phyloP scores from a whole-genome alignment of 2,113 vertebrate species.

The Lepus europaeus region DNA sequence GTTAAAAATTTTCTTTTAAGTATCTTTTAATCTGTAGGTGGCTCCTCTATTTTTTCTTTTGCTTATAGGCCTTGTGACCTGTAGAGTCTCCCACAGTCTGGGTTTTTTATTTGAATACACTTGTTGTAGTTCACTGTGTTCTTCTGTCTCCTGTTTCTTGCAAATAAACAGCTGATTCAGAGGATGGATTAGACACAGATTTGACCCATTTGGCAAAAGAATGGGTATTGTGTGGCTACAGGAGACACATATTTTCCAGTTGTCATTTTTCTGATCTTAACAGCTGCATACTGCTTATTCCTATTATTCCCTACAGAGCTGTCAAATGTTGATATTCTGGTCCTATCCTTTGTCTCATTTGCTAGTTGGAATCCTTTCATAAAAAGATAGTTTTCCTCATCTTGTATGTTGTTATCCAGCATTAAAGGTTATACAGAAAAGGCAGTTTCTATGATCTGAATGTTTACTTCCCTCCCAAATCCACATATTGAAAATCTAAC shows the following conservation, averaged over 20 bases:
- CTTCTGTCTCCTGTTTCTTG: not conserved
- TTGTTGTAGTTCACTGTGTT: not conserved
- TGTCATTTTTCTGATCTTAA: slow-evolving; percentile 1
- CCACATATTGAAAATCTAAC: not conserved
- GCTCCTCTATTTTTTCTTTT: not conserved
- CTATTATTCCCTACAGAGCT: not conserved
- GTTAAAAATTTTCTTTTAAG: not conserved
- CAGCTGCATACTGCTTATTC: not conserved
- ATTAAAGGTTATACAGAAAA: not conserved
- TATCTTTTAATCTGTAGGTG: slow-evolving; percentile 11
- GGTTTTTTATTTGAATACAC: not conserved
- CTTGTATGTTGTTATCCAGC: not conserved
- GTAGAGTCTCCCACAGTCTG: not conserved
- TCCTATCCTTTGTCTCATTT: slow-evolving; percentile 16
- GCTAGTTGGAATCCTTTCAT: not conserved
- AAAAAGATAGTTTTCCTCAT: not conserved
- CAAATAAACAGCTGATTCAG: not conserved
- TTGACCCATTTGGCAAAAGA: not conserved
- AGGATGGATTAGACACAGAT: not conserved
- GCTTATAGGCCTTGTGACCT: not conserved
- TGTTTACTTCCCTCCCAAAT: not conserved
- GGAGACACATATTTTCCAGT: not conserved
- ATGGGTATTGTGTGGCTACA: not conserved
- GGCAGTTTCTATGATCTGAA: not conserved
- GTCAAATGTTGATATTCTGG: slow-evolving; percentile 35